Evolutionary conservation across 2,113 vertebrate species (phyloP), one percentile per base, ranked within the genome.

Genomic region (Bombycilla garrulus): DNA sequence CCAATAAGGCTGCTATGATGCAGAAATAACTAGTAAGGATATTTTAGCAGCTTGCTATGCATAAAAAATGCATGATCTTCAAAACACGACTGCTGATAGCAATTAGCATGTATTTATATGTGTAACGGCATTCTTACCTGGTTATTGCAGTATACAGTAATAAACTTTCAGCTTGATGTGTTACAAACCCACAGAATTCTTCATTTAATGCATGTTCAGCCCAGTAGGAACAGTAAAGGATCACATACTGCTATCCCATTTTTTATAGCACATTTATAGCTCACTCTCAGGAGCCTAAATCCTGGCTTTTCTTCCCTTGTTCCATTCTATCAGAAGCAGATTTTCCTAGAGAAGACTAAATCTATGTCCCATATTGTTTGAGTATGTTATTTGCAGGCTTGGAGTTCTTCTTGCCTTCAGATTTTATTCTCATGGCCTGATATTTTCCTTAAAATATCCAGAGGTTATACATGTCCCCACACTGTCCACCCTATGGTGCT

Each of bases 101-200:
- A 90, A 92, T 96, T 93, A 96, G 48, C 40, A 66, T 74, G 56
- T 74, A 83, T 86, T 95, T 88, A 61, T 81, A 50, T 56, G 64
- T 91, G 60, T 80, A 93, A 92, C 71, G 53, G 64, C 40, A 78
- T 94, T 96, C 81, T 71, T 90, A 93, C 90, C 81, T 83, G 80
- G 28, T 64, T 94, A 38, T 42, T 86, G 35, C 48, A 90, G 71
- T 31, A 56, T 53, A 67, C 56, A 88, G 74, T 88, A 88, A 92
- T 78, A 92, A 83, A 28, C 48, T 70, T 83, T 73, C 56, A 88
- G 29, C 35, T 76, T 45, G 56, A 50, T 85, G 18, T 35, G 45
- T 24, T 72, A 35, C 28, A 79, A 87, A 45, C 50, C 47, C 53
- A 65, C 36, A 42, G n/a, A 79, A 81, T 88, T 89, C 69, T 74